These are phyloP conservation scores for Phalangium opilio DNA, from an alignment of 2,888 invertebrate species.

Conservation along the genomic window DNA sequence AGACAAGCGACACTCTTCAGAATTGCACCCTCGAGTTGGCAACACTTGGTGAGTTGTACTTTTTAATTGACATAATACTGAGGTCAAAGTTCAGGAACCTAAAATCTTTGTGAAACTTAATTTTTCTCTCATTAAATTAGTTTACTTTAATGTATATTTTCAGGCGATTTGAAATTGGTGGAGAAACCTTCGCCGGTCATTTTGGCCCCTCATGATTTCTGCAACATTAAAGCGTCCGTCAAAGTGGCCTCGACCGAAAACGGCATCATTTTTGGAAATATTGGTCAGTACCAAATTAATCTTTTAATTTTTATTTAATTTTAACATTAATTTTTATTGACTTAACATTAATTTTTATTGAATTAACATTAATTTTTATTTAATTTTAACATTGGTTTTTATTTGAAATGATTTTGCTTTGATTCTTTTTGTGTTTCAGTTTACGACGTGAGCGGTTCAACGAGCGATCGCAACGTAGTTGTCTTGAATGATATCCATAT, in stretches of 20 bases:
- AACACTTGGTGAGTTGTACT: constrained; percentile 54
- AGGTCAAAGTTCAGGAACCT: too few relatives aligned
- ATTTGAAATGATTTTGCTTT: too few relatives aligned
- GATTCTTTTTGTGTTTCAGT: constrained; percentile 42
- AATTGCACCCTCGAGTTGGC: constrained; percentile 95
- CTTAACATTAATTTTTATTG: neutral
- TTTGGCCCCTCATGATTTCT: constrained; percentile 90
- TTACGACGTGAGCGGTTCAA: constrained; percentile 86
- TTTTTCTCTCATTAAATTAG: too few relatives aligned
- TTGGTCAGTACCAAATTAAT: constrained; percentile 43
- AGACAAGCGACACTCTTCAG: constrained; percentile 90
- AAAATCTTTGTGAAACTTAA: too few relatives aligned
- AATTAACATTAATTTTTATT: constrained; percentile 1
- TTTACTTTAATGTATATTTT: neutral
- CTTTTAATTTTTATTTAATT: neutral
- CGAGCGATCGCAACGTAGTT: constrained; percentile 87
- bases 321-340: neutral
- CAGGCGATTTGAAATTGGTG: constrained; percentile 87
- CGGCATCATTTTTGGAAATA: constrained; percentile 98
- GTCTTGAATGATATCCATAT: constrained; percentile 98
- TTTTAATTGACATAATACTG: neutral
- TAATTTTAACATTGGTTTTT: constrained; percentile 7
- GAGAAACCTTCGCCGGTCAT: constrained; percentile 94
- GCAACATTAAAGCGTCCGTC: constrained; percentile 94
- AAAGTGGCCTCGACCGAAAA: constrained; percentile 99